Conservation (phyloP, 2,113 vertebrate genomes). For the Conger conger region DNA sequence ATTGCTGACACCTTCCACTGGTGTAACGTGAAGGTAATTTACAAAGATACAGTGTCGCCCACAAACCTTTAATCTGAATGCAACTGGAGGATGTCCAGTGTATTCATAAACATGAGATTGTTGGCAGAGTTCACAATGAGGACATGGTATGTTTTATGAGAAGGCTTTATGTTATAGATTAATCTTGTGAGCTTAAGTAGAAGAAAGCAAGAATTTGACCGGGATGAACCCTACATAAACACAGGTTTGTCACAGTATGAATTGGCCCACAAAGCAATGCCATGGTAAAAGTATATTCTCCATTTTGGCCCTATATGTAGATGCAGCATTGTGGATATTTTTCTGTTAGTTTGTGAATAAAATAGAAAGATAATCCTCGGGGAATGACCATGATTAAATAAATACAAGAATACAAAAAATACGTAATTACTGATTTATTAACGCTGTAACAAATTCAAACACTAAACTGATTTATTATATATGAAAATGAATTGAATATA, state of each 20-base stretch:
- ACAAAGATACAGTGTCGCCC: not conserved
- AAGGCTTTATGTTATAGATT: not conserved
- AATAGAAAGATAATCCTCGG: not conserved
- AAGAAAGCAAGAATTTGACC: not conserved
- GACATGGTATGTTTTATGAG: not conserved
- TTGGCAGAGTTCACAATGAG: not conserved
- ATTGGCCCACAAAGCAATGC: not conserved
- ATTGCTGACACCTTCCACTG: not conserved
- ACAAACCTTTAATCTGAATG: too few species aligned
- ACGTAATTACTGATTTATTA: constrained; percentile 5
- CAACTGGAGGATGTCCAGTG: too few species aligned
- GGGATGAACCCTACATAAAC: not conserved
- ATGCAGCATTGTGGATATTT: not conserved
- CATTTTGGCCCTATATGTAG: not conserved
- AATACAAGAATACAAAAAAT: not conserved
- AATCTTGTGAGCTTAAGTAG: not conserved
- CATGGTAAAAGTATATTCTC: not conserved
- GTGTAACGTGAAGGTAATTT: not conserved
- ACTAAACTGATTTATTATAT: not conserved
- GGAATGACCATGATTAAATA: not conserved
- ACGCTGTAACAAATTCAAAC: not conserved
- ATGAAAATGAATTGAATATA: not conserved
- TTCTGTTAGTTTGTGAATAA: not conserved
- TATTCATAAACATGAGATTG: too few species aligned
- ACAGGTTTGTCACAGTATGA: not conserved